Percentiles rank a stretch among this genome's conserved stretches.
phyloP scores from a whole-genome alignment of 2,113 vertebrate species.

The Oxyura jamaicensis region DNA sequence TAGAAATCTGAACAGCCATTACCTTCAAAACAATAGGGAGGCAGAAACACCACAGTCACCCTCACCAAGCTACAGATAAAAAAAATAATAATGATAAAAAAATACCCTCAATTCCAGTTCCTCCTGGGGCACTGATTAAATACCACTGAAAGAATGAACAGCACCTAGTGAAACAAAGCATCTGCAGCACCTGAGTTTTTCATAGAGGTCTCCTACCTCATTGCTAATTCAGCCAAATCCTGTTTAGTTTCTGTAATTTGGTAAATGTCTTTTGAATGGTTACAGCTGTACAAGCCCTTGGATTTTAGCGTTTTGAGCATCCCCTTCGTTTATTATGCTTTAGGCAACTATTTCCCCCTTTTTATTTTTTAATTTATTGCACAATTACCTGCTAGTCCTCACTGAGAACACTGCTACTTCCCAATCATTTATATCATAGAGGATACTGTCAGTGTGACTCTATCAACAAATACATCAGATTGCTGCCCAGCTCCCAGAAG shows the following conservation, averaged over 20 bases:
- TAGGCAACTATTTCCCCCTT: not conserved
- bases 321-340: not conserved
- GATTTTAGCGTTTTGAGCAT: not conserved
- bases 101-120: rapidly evolving
- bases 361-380: not conserved
- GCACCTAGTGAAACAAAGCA: not conserved
- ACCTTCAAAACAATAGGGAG: not conserved
- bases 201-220: conserved; percentile 17
- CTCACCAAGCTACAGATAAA: rapidly evolving
- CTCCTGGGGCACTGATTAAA: not conserved
- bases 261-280: conserved; percentile 15
- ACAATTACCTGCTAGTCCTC: not conserved
- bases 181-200: conserved; percentile 35
- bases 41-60: not conserved
- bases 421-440: not conserved
- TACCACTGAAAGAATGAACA: not conserved
- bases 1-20: rapidly evolving
- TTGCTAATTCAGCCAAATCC: conserved; percentile 28
- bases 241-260: not conserved
- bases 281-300: conserved; percentile 27
- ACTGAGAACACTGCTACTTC: not conserved
- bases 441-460: not conserved
- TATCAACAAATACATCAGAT: not conserved
- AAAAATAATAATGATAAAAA: too few relatives aligned
- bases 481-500: not conserved